Evolutionary conservation across 2,888 invertebrate species (phyloP).

Genomic region (Meghimatium bilineatum): DNA sequence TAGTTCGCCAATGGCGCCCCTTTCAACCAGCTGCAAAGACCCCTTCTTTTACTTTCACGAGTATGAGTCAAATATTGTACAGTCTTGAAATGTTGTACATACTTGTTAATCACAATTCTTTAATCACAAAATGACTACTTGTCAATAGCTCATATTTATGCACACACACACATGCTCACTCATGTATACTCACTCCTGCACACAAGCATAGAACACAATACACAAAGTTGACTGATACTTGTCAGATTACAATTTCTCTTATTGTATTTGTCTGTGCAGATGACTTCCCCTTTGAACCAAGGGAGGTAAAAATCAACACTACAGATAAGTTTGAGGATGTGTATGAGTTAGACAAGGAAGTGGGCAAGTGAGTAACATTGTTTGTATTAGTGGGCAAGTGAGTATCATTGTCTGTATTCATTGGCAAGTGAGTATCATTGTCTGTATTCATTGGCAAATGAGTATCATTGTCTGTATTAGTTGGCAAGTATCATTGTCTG

Average conservation of each 20-base stretch:
- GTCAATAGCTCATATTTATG: too few species aligned
- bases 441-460: too few species aligned
- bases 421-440: background rate
- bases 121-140: too few species aligned
- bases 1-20: too few species aligned
- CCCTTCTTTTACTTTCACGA: too few species aligned
- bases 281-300: conserved; percentile 71
- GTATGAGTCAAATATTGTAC: too few species aligned
- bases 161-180: background rate
- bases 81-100: too few species aligned
- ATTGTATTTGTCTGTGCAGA: conserved; percentile 54
- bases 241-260: background rate
- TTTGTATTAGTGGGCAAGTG: background rate
- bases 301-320: conserved; percentile 86
- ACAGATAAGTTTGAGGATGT: conserved; percentile 89
- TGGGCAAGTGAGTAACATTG: conserved; percentile 87
- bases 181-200: background rate
- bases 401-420: background rate
- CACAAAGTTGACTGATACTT: background rate
- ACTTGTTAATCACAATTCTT: too few species aligned
- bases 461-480: too few species aligned
- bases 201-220: too few species aligned
- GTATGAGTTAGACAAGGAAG: conserved; percentile 91
- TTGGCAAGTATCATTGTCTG: too few species aligned
- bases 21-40: too few species aligned